Evolutionary conservation across 2,113 vertebrate genomes (phyloP), one percentile per base, ranked within the genome.

Genomic region (Brachyhypopomus gauderio): DNA sequence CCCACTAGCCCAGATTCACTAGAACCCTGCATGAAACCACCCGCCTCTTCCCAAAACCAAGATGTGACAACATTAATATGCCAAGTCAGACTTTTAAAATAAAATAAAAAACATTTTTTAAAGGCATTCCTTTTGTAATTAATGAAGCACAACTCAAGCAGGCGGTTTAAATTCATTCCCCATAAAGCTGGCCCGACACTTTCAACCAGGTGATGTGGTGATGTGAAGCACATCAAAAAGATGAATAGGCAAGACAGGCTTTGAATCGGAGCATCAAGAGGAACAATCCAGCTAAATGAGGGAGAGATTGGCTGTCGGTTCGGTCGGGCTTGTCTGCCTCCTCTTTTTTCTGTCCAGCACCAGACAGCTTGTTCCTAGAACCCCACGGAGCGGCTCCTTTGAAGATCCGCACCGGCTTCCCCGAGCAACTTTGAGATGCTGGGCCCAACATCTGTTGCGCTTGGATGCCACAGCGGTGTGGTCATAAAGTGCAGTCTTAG

Each of bases 371-470:
- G 48, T 66, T 79, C 76, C 79, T 36, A 72, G 76, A 80, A 79
- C 81, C 78, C 81, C 63, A 74, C 30, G 17, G 78, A 83, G 78
- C 17, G 23, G 41, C 30, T 72, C 27, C 78, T 85, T 80, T 81
- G 81, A 86, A 86, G 81, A 70, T 73, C 55, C 66, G 56, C 23
- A 55, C 64, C 78, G 78, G 48, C 58, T 69, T 80, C 66, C 69
- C 77, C 66, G 20, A 59, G 25, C 70, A 79, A 63, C 80, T 77
- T 67, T 80, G 23, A 74, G 74, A 76, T 70, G 77, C 36, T 77
- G 73, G 30, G 77, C 63, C 70, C 55, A 83, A 60, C 73, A 85
- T 83, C 78, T 83, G 73, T 73, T 83, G 45, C 70, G 52, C 75
- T 72, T 74, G 74, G 69, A 85, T 72, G 69, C 30, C 55, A 45